Base-by-base conservation (phyloP, 2,797 vertebrate species). In the Masticophis lateralis region DNA sequence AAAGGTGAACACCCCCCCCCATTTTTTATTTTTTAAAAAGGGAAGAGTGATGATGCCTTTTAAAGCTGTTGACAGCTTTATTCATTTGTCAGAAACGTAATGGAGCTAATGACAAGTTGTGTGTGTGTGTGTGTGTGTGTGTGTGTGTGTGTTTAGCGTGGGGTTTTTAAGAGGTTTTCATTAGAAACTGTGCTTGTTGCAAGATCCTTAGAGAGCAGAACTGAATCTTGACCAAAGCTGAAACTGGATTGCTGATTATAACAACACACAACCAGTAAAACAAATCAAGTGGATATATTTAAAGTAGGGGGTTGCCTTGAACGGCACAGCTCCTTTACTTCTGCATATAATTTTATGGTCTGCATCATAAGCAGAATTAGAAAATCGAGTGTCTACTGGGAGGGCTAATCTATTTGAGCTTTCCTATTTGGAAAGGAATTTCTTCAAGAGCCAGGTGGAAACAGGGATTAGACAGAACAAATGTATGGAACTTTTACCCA, bases 1-100 rank as follows among this genome's bases (percentile, higher is more conserved):
- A 2, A n/a, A 5, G 55, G 55, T 1, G 12, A 18, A 11, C n/a
- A n/a, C n/a, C n/a, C n/a, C 2, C 1, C 25, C 32, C 27, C 3
- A 4, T 5, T 25, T 74, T 47, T n/a, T 69, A 18, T 55, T 83
- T 91, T 43, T 18, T 0, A 27, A 60, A 59, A 7, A 22, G 5
- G 27, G 32, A 25, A 13, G 12, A 13, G 9, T 5, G 11, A n/a
- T 22, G 18, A 16, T 27, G 6, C 27, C 47, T 57, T 74, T 86
- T 51, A 51, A 28, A 14, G 57, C 83, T 61, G 59, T 47, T 86
- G 43, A 86, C 57, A 83, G 10, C 1, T 27, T 28, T 55, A 86
- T 11, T 28, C 25, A 7, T 86, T 55, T 86, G 53, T 28, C 57
- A 66, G 60, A 87, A 90, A 59, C 10, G 27, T 13, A 83, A 47